phyloP scores from a whole-genome alignment of 2,797 vertebrate genomes.

The Myotis findleyi region DNA sequence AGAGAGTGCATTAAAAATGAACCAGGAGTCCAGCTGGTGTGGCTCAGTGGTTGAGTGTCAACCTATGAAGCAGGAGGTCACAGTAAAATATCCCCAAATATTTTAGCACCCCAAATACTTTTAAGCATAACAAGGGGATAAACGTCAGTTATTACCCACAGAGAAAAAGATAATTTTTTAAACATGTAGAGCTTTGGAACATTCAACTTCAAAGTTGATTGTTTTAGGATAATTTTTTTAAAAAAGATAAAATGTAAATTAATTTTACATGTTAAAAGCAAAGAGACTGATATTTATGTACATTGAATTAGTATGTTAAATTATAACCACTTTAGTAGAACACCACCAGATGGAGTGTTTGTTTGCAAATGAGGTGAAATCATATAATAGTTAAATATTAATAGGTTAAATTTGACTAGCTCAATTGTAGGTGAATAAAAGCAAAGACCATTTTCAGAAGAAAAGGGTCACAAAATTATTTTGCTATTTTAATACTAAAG shows the following conservation, averaged over 20 bases:
- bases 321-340: slow-evolving; percentile 45
- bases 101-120: not conserved
- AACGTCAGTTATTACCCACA: not conserved
- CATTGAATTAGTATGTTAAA: not conserved
- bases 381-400: slow-evolving; percentile 5
- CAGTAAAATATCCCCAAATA: no score
- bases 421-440: slow-evolving; percentile 40
- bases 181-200: not conserved
- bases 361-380: slow-evolving; percentile 57
- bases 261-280: not conserved
- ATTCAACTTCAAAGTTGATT: not conserved
- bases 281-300: not conserved
- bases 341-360: not conserved
- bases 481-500: not conserved
- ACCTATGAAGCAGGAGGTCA: no score
- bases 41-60: no score
- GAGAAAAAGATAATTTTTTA: not conserved
- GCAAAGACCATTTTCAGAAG: not conserved
- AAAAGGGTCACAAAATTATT: not conserved
- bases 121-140: not conserved
- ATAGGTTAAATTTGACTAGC: slow-evolving; percentile 14
- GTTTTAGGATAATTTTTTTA: not conserved
- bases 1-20: not conserved
- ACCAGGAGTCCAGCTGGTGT: no score
- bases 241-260: slow-evolving; percentile 20